These are phyloP conservation scores for Hydrozoanthus gracilis DNA, from an alignment of 92 coral and sea anemone genomes.

Conservation along the genomic window DNA sequence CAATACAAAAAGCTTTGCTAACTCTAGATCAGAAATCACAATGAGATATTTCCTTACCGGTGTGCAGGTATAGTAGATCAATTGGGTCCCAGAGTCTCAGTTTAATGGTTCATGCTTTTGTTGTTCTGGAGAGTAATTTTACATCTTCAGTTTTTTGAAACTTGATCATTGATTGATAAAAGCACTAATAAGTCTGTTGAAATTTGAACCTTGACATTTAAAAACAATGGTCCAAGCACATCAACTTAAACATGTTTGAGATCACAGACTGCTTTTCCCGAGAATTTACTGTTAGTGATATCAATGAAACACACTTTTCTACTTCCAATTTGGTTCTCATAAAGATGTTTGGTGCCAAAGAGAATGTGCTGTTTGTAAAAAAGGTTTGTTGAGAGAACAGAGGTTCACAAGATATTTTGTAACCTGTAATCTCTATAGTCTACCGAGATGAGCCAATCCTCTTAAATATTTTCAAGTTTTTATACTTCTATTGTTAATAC, in stretches of 20 bases:
- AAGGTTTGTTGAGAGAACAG: not conserved
- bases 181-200: conserved; percentile 21
- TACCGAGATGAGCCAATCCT: conserved; percentile 15
- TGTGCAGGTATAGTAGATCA: not conserved
- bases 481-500: conserved; percentile 19
- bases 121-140: not conserved
- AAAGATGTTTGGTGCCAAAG: not conserved
- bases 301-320: not conserved
- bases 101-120: not conserved
- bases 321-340: not conserved
- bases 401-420: conserved; percentile 17
- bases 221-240: not conserved
- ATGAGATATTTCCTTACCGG: not conserved
- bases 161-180: conserved; percentile 12
- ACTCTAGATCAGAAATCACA: no score
- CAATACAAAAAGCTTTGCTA: no score
- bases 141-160: not conserved
- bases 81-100: not conserved
- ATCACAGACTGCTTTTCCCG: not conserved
- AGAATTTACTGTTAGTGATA: no score
- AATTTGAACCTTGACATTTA: conserved; percentile 6
- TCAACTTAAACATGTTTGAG: not conserved
- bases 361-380: not conserved
- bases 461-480: not conserved
- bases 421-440: conserved; percentile 17